Base-by-base conservation (phyloP, 35 echinoderm and acorn worm genomes). In the Amphiura filiformis region DNA sequence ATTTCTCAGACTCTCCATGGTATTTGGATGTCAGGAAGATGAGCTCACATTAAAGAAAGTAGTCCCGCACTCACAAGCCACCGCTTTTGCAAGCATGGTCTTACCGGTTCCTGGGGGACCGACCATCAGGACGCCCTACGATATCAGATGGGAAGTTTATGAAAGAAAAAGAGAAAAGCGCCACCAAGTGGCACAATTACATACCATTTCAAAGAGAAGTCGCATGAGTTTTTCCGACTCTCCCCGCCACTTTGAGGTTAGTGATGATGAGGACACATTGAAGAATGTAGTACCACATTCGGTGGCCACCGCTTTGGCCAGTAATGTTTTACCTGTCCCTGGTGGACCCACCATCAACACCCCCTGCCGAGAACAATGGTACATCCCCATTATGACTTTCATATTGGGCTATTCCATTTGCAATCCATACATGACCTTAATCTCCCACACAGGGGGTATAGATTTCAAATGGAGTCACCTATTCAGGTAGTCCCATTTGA, bases 171-270 rank as follows among this genome's bases (percentile, higher is more conserved):
- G 38, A 88, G 23, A 88, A 88, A 83, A 70, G 52, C 44, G 52
- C 76, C 75, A 38, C 76, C 38, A 42, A 70, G 32, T 70, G 47
- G n/a, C 36, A 86, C 35, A 31, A 44, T 44, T 39, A 91, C 89
- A 37, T 95, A 95, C 93, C 93, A 95, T 95, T 95, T 95, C 93
- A 95, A 95, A 95, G 38, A 95, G 86, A 26, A 95, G 89, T 34
- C 89, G 93, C 39, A 95, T 80, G 57, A 95, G 80, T 88, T 95
- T 95, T 82, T 95, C 93, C 1, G 93, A 95, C 80, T 95, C 93
- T 7, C 93, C 93, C 9, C 93, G 79, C 93, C 93, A 95, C 56
- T 95, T 95, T 78, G 93, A 95, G 14, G 82, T 95, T 57, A 95
- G 76, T 1, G 89, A 79, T 80, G 85, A 91, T 37, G 93, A 95